Base-by-base conservation (phyloP, 2,888 invertebrate species). In the Galerucella calmariensis region DNA sequence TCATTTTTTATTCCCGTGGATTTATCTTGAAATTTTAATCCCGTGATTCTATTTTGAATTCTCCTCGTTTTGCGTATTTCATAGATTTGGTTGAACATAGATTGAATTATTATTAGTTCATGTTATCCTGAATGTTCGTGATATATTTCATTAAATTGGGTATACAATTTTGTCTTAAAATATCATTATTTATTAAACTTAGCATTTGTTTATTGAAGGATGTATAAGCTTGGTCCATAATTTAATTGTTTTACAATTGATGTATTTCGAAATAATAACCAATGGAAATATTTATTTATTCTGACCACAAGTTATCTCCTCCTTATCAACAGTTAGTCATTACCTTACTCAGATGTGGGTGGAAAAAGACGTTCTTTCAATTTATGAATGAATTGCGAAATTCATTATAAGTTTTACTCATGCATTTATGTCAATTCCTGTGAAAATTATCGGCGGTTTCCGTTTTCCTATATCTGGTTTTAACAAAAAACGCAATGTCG, bases 341-440 rank as follows among this genome's bases (percentile, higher is more conserved):
- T 67, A 35, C n/a, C 53, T 56, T 67, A 67, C 35, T 67, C 56
- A 67, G 16, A 67, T 56, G 67, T 56, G 67, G 67, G 67, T 67
- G 67, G 67, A 56, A 67, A 67, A 67, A 20, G 56, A 53, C 35
- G 35, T 10, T 53, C 20, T 27, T 41, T 16, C 20, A n/a, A 67
- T 44, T 41, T 41, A 67, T 67, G 67, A 67, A 67, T 67, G 67
- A 56, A 10, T 67, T 67, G 41, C 56, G 16, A 67, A 67, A 56
- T 56, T 67, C 35, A 10, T 20, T 66, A 24, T 14, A 20, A 66
- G 35, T 56, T 67, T 20, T 65, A 65, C 20, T 41, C 16, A 51
- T 48, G 27, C 12, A 16, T 56, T 67, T 35, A 53, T 56, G 35
- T 56, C 35, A 67, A 16, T 67, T 67, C 56, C 67, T 56, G 41